These are phyloP conservation scores for Phylloscopus trochiloides DNA, from an alignment of 2,113 vertebrate genomes.

Conservation along the genomic window DNA sequence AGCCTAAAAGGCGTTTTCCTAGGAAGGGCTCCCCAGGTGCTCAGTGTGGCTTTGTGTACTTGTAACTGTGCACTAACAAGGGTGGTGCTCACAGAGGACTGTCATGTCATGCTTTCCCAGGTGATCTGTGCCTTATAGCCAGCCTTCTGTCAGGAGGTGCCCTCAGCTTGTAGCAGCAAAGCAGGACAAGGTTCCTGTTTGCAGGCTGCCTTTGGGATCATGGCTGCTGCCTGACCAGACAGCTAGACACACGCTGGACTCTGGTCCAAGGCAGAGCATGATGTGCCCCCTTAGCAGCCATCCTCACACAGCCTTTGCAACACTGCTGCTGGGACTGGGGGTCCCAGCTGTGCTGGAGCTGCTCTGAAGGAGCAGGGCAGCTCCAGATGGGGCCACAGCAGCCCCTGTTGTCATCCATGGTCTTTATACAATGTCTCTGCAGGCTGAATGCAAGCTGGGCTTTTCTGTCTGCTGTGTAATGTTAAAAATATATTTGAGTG, in stretches of 20 bases:
- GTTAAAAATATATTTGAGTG: background rate
- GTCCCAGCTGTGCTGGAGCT: background rate
- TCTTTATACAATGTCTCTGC: accelerated
- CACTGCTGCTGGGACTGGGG: background rate
- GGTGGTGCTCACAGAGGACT: background rate
- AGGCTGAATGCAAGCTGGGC: background rate
- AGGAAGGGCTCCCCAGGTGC: background rate
- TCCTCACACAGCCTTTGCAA: accelerated
- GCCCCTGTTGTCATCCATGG: accelerated
- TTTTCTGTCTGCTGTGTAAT: background rate
- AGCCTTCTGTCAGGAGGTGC: background rate
- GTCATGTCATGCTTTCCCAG: background rate
- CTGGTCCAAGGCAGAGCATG: accelerated
- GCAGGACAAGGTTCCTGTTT: background rate
- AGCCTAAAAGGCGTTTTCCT: background rate
- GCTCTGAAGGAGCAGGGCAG: background rate
- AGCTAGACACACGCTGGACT: accelerated
- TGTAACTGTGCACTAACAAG: background rate
- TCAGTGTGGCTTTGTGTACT: background rate
- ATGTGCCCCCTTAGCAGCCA: background rate
- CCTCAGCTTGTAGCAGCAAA: background rate
- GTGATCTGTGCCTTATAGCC: background rate
- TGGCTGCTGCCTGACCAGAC: background rate
- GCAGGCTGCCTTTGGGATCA: accelerated
- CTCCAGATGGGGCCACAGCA: background rate